Base-by-base conservation (phyloP, 2,888 invertebrate species). In the Sesia bembeciformis region DNA sequence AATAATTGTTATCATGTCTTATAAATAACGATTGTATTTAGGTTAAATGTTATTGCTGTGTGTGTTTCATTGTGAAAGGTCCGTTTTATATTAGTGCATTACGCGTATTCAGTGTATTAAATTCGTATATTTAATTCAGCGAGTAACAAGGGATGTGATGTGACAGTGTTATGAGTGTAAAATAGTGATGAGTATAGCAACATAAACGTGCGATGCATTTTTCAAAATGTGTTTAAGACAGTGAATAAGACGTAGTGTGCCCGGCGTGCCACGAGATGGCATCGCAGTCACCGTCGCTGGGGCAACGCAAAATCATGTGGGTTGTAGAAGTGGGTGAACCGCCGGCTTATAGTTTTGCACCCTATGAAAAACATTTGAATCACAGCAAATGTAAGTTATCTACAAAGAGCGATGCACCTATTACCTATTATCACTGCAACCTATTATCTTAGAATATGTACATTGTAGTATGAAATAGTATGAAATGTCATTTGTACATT, bases 341-440 rank as follows among this genome's bases (percentile, higher is more conserved):
- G 49, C 85, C 91, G 39, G 73, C 78, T 5, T 72, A 78, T 58
- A 72, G 72, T 4, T 67, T 70, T 51, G 84, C 80, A 39, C 86
- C 88, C 0, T 87, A 91, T 54, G 91, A 91, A 66, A 76, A 81
- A 49, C 91, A 91, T 68, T 81, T 91, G 46, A 81, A 78, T 58
- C 72, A 79, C 55, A 90, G 83, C 56, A 91, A 90, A 81, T 87
- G 91, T 91, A 76, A 84, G 86, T 83, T 40, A 40, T 40, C 40
- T 38, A 6, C 39, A n/a, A n/a, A n/a, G n/a, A n/a, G n/a, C n/a
- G n/a, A n/a, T n/a, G n/a, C n/a, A n/a, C n/a, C n/a, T n/a, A n/a
- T n/a, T n/a, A n/a, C n/a, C n/a, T n/a, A n/a, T n/a, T n/a, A n/a
- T n/a, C 23, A 23, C 23, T 23, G 23, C 23, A 23, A 23, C 23